Evolutionary conservation across 2,797 vertebrate species (phyloP), one percentile per base, ranked within the genome.

Genomic region (Lates japonicus): DNA sequence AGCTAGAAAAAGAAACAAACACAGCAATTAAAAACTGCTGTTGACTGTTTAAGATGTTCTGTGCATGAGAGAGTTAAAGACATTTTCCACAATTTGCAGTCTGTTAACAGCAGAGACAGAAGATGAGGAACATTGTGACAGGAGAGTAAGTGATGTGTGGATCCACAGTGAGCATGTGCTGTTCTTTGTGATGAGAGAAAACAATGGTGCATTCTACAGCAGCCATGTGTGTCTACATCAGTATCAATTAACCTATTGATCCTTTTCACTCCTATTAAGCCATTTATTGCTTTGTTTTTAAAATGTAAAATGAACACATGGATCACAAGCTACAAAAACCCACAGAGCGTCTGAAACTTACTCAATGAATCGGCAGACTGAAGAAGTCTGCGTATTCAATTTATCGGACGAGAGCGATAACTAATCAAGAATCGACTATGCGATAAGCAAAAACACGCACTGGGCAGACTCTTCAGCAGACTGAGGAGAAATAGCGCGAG

Each of bases 401-500:
- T 46, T 20, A 55, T 11, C 44, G 29, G 25, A 42, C 14, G n/a
- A n/a, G n/a, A n/a, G n/a, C 22, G 17, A 59, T 8, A 52, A 31
- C 39, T n/a, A 14, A 33, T 48, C 14, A 14, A 48, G 52, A 25
- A n/a, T 25, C 39, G 2, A n/a, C 11, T 4, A 35, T 3, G 3
- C 1, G 54, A 20, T 11, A 14, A 66, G 66, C 48, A 59, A 25
- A 72, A 52, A 41, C 14, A n/a, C 93, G 93, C 70, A 99, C 98
- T 96, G 92, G 96, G 96, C 39, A 97, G 87, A 72, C 85, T 94
- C 75, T 90, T 93, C 74, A 99, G 93, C 64, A 99, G 93, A 77
- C 97, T 97, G 46, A 99, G 95, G n/a, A 76, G 96, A 95, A 76
- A 99, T 94, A 35, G 98, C 98, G 66, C 98, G 97, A 98, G 7